phyloP scores from a whole-genome alignment of 2,797 vertebrate genomes.

The Nannoperca australis region DNA sequence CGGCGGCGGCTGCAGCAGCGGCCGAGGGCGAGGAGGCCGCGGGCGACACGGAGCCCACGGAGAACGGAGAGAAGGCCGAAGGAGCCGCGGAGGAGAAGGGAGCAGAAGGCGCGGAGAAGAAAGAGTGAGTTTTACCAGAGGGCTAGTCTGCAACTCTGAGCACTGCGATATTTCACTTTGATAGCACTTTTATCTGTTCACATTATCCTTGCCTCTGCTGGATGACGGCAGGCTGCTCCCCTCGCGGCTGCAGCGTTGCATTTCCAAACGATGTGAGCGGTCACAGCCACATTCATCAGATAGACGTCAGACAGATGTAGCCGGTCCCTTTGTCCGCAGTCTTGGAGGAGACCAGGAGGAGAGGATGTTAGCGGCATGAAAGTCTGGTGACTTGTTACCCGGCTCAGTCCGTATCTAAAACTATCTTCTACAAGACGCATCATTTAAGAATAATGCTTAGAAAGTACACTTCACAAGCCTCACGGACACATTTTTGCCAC shows the following conservation, averaged over 20 bases:
- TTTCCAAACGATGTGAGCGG: constrained; percentile 59
- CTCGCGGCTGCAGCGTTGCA: constrained; percentile 52
- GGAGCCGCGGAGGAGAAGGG: constrained; percentile 58
- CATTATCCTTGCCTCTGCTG: constrained; percentile 78
- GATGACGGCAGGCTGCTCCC: constrained; percentile 64
- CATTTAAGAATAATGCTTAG: neutral
- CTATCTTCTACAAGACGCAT: no score
- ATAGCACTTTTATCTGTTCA: constrained; percentile 78
- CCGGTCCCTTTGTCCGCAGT: constrained; percentile 33
- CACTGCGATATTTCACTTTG: constrained; percentile 83
- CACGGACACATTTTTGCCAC: neutral
- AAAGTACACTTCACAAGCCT: neutral
- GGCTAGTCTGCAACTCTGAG: constrained; percentile 48
- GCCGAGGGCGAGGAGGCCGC: constrained; percentile 75
- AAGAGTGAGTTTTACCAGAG: constrained; percentile 79
- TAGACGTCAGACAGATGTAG: constrained; percentile 35
- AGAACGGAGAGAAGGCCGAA: constrained; percentile 80
- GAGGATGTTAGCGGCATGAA: constrained; percentile 11
- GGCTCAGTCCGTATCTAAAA: neutral
- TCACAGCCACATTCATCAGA: constrained; percentile 48
- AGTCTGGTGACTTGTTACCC: constrained; percentile 8
- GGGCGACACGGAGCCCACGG: constrained; percentile 43
- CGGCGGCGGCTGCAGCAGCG: constrained; percentile 82
- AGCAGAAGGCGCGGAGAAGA: constrained; percentile 62
- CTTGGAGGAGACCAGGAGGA: constrained; percentile 60